Percentiles rank a stretch among this genome's conserved stretches.
Evolutionary conservation across 1,140 invertebrate species (phyloP).

Genomic region (Ylistrum balloti): DNA sequence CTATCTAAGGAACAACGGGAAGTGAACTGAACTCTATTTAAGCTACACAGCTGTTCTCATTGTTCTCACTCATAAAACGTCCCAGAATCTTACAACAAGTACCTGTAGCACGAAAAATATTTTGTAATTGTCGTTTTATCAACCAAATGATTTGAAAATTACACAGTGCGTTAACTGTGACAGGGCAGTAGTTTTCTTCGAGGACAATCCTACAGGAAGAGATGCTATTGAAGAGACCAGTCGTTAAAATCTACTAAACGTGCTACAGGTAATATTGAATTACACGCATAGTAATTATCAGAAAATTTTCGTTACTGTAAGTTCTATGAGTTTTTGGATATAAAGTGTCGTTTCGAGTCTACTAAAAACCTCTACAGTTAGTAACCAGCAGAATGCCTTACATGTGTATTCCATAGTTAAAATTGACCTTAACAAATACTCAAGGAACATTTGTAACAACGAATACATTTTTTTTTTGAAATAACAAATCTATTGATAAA

Average conservation of each 20-base stretch:
- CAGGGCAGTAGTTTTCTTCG: background rate
- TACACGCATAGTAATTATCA: too few relatives aligned
- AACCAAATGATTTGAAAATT: conserved; percentile 14
- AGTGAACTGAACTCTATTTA: background rate
- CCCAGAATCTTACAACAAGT: background rate
- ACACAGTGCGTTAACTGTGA: background rate
- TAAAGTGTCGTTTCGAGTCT: background rate
- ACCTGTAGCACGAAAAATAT: background rate
- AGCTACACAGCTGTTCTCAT: too few relatives aligned
- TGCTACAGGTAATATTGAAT: too few relatives aligned
- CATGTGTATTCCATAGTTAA: too few relatives aligned
- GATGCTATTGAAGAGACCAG: background rate
- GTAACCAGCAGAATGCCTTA: background rate
- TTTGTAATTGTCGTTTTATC: background rate
- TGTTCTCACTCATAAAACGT: conserved; percentile 6
- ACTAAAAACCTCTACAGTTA: background rate
- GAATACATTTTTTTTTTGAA: too few relatives aligned
- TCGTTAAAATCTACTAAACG: background rate
- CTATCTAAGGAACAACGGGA: background rate
- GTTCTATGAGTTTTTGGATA: background rate
- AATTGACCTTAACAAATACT: too few relatives aligned
- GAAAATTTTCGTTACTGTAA: background rate
- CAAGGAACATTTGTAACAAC: too few relatives aligned
- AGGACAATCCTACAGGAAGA: background rate
- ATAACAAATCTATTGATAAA: too few relatives aligned